These are phyloP conservation scores for Oreonectes daqikongensis DNA, from an alignment of 2,797 vertebrate genomes.

Conservation along the genomic window DNA sequence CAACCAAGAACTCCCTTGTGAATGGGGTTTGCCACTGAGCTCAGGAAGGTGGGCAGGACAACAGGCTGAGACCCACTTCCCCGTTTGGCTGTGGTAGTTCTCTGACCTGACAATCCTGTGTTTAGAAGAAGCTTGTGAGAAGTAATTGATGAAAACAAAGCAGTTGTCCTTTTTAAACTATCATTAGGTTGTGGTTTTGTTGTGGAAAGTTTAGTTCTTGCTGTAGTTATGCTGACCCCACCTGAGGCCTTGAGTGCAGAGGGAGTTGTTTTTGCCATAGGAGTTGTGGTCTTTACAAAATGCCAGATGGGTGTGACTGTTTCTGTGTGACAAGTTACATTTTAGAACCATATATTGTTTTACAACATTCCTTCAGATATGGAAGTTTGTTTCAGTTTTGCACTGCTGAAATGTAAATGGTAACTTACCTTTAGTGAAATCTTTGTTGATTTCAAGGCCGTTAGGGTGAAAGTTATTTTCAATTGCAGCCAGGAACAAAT, in stretches of 20 bases:
- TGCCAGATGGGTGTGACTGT: constrained; percentile 17
- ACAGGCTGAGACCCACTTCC: not conserved
- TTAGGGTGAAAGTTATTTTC: fast-evolving
- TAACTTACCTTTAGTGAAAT: constrained; percentile 55
- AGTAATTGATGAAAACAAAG: not conserved
- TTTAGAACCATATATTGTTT: not conserved
- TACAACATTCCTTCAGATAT: not conserved
- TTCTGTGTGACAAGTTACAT: not conserved
- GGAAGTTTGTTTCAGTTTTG: not conserved
- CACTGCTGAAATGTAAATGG: not conserved
- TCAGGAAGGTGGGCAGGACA: not conserved
- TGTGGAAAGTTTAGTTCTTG: not conserved
- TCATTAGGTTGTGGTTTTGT: not conserved
- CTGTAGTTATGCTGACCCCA: not conserved
- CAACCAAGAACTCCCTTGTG: constrained; percentile 62
- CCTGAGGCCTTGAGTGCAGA: not conserved
- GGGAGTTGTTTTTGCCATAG: not conserved
- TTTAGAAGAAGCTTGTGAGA: not conserved
- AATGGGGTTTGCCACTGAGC: not conserved
- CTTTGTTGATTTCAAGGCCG: constrained; percentile 51
- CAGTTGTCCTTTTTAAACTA: not conserved
- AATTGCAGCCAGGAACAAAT: fast-evolving
- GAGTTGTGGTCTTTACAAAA: not conserved
- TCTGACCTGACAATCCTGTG: not conserved
- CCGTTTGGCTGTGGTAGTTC: not conserved